Base-by-base conservation (phyloP, 2,797 vertebrate genomes). In the Sebastolobus altivelis region DNA sequence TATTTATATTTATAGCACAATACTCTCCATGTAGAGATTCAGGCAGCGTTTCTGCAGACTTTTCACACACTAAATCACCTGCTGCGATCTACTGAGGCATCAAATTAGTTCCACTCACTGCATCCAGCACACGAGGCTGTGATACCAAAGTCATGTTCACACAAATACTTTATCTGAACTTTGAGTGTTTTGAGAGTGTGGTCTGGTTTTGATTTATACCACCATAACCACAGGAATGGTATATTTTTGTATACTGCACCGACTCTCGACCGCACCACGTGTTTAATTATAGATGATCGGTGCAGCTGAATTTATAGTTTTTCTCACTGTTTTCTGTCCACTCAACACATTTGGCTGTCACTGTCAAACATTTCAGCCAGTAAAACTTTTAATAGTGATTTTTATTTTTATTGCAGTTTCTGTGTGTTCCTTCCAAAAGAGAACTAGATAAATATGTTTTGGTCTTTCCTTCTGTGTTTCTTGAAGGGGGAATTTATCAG, bases 151-250 rank as follows among this genome's bases (percentile, higher is more conserved):
- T 35, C 40, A 52, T 54, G 29, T 46, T 49, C 12, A 25, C 31
- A 16, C 29, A 35, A 75, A 40, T 54, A 1, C 3, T 13, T 27
- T 73, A 29, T 75, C 35, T 49, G 46, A 29, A n/a, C 7, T 43
- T 55, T n/a, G 14, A 25, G 18, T 52, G 20, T 52, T 52, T 52
- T 52, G 49, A 52, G n/a, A 52, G 49, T 66, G 75, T 49, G 22
- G 56, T 59, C 16, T 63, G 20, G 54, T 56, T 77, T 29, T 56
- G 27, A 67, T 56, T 69, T 65, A 38, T 13, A 25, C 40, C 33
- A 29, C 5, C 35, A 9, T 18, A 22, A 62, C 75, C 73, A 75
- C 69, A 82, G 79, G 79, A 74, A 77, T 69, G 70, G 2, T 10
- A 55, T 10, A 31, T 71, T 56, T 76, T 13, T 12, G 3, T 52